Evolutionary conservation across 2,888 invertebrate genomes (phyloP).

Genomic region (Phaedon cochleariae): DNA sequence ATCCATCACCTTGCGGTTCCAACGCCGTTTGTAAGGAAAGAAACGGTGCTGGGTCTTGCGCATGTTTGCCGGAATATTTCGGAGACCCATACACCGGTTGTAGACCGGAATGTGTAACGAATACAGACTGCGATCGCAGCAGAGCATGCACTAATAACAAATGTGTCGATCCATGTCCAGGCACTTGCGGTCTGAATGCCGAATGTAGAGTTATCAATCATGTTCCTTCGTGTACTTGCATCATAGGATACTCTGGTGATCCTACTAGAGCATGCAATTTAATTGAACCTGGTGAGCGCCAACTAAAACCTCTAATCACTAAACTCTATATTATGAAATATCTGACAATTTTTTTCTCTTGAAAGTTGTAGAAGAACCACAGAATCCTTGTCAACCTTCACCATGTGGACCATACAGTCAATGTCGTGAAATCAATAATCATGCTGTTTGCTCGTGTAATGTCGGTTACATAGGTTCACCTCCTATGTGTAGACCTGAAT

Average conservation of each 20-base stretch:
- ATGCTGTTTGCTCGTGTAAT: conserved; percentile 71
- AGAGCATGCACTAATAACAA: conserved; percentile 74
- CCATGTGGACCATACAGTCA: conserved; percentile 75
- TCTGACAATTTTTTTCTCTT: conserved; percentile 25
- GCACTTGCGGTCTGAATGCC: conserved; percentile 69
- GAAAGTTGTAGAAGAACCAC: conserved; percentile 51
- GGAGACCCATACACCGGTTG: conserved; percentile 74
- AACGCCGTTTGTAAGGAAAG: conserved; percentile 73
- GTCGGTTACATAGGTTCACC: conserved; percentile 72
- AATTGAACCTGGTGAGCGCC: conserved; percentile 57
- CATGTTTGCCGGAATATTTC: conserved; percentile 70
- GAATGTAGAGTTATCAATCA: conserved; percentile 72
- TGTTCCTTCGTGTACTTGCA: conserved; percentile 72
- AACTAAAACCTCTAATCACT: too few relatives aligned
- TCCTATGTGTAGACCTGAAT: conserved; percentile 72
- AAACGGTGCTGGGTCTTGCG: conserved; percentile 71
- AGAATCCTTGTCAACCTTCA: conserved; percentile 68
- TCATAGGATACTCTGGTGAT: conserved; percentile 69
- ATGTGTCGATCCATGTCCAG: conserved; percentile 69
- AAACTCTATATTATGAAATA: not conserved
- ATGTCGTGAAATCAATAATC: conserved; percentile 70
- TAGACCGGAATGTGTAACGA: conserved; percentile 73
- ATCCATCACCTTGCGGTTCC: conserved; percentile 73
- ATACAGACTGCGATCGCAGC: conserved; percentile 71
- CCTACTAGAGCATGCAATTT: conserved; percentile 65